Conservation (phyloP, 2,113 vertebrate genomes). For the Poeciliopsis occidentalis region DNA sequence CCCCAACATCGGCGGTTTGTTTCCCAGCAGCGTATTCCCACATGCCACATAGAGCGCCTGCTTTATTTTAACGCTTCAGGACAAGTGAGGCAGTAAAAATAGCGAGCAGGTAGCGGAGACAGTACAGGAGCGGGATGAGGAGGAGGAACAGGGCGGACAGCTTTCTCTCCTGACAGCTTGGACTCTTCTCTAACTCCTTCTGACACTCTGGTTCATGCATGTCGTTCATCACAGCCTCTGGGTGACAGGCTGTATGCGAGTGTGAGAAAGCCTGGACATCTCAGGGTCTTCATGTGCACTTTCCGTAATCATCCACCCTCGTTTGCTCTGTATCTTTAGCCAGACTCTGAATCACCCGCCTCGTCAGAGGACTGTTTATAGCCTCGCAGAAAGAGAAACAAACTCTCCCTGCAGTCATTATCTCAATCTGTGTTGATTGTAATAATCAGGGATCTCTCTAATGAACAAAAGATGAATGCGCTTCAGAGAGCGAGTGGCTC, state of each 20-base stretch:
- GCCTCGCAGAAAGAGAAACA: constrained; percentile 12
- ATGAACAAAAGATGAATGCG: background rate
- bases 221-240: constrained; percentile 53
- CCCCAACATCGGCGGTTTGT: constrained; percentile 12
- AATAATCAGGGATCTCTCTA: background rate
- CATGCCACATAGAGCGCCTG: constrained; percentile 1
- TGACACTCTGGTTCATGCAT: constrained; percentile 57
- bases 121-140: constrained; percentile 17
- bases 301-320: constrained; percentile 39
- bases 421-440: background rate
- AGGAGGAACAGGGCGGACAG: constrained; percentile 22
- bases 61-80: constrained; percentile 18
- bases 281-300: constrained; percentile 29
- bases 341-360: constrained; percentile 59
- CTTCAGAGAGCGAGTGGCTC: constrained; percentile 1
- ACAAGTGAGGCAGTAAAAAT: constrained; percentile 29
- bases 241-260: constrained; percentile 48
- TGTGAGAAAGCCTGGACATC: constrained; percentile 33
- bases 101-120: constrained; percentile 40
- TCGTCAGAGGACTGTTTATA: constrained; percentile 36
- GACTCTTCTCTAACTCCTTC: constrained; percentile 50
- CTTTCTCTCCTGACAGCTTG: constrained; percentile 40
- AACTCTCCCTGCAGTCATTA: background rate
- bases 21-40: constrained; percentile 11
- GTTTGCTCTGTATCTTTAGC: constrained; percentile 43